These are phyloP conservation scores for Poecilobothrus nobilitatus DNA, from an alignment of 2,888 invertebrate species.

Conservation along the genomic window DNA sequence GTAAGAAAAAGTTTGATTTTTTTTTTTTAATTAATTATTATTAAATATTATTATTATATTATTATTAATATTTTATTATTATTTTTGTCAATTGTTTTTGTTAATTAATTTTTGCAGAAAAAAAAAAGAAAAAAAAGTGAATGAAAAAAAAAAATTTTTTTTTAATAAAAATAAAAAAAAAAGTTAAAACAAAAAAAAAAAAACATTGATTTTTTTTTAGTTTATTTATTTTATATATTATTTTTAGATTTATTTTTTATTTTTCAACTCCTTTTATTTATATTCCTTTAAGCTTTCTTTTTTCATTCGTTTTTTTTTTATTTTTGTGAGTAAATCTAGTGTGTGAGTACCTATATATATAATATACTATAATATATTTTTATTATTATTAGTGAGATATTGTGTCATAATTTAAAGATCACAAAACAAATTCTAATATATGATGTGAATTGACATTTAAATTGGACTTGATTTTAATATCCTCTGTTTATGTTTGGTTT, in stretches of 20 bases:
- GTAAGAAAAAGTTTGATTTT: not conserved
- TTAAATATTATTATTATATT: constrained; percentile 7
- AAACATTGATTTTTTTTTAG: no score
- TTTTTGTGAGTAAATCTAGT: no score
- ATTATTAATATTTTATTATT: constrained; percentile 10
- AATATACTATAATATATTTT: no score
- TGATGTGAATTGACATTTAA: no score
- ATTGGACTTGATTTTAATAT: no score
- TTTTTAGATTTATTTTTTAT: not conserved
- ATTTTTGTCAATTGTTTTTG: constrained; percentile 13
- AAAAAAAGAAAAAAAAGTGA: not conserved
- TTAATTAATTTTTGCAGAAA: constrained; percentile 12
- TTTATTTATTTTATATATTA: not conserved
- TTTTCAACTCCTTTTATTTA: not conserved
- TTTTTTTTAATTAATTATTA: constrained; percentile 9
- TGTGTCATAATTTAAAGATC: no score
- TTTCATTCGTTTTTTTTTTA: no score
- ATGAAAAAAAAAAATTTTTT: not conserved
- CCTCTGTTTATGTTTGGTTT: no score
- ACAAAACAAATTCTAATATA: no score
- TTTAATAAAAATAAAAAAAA: constrained; percentile 8
- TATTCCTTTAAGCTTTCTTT: no score
- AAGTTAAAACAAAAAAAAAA: not conserved
- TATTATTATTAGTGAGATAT: no score
- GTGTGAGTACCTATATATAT: no score